These are phyloP conservation scores for Acipenser ruthenus DNA, from an alignment of 2,797 vertebrate genomes.

Conservation along the genomic window DNA sequence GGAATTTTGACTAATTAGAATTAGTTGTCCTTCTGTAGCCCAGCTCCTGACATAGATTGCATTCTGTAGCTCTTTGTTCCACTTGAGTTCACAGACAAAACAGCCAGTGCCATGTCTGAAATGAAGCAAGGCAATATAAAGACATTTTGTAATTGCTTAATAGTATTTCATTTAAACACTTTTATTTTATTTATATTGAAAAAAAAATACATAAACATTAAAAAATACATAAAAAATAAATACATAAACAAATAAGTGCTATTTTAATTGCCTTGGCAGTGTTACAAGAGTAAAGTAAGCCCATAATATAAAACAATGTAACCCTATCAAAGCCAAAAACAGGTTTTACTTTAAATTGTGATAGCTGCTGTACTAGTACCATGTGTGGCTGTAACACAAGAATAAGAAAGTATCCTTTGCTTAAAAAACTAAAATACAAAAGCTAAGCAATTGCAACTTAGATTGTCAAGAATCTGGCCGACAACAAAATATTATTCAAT, in stretches of 20 bases:
- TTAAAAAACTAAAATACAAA: no score
- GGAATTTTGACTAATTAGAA: conserved; percentile 76
- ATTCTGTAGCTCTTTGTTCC: conserved; percentile 76
- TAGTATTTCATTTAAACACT: conserved; percentile 44
- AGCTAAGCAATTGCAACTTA: no score
- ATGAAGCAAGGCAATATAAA: conserved; percentile 73
- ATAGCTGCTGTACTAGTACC: no score
- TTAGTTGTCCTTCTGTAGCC: conserved; percentile 74
- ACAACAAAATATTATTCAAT: no score
- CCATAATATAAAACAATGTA: background rate
- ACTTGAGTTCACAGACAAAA: conserved; percentile 74
- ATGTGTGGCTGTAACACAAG: no score
- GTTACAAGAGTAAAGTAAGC: background rate
- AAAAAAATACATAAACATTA: background rate
- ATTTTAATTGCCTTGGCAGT: background rate
- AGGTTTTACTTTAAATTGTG: no score
- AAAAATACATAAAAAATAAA: background rate
- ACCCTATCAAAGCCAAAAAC: no score
- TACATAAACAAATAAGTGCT: background rate
- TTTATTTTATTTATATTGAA: background rate
- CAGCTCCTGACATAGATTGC: conserved; percentile 72
- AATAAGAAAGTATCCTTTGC: no score
- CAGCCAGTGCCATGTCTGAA: conserved; percentile 64
- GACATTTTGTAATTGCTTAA: conserved; percentile 66
- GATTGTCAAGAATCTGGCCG: no score